phyloP scores from a whole-genome alignment of 53 echinoderm and acorn worm species.

The Holothuria leucospilota region DNA sequence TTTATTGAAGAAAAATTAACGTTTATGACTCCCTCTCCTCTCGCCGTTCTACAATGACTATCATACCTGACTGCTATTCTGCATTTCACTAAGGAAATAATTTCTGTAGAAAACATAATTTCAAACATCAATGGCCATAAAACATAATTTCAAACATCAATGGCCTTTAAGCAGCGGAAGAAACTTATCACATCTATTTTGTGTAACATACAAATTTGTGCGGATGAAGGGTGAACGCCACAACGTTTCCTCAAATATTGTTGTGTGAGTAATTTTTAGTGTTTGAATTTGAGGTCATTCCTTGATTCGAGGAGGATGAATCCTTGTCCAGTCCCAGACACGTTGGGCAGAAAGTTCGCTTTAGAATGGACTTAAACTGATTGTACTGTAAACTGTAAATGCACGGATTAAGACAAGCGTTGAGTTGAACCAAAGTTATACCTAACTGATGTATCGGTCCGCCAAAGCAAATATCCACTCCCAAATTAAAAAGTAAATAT shows the following conservation, averaged over 20 bases:
- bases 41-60: too few relatives aligned
- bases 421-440: conserved; percentile 35
- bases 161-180: too few relatives aligned
- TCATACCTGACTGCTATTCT: too few relatives aligned
- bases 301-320: conserved; percentile 30
- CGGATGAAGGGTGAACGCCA: too few relatives aligned
- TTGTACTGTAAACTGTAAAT: conserved; percentile 48
- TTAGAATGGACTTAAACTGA: conserved; percentile 42
- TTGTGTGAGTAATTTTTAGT: conserved; percentile 41
- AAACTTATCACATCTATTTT: too few relatives aligned
- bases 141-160: too few relatives aligned
- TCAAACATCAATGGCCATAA: too few relatives aligned
- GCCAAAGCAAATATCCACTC: conserved; percentile 4
- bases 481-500: conserved; percentile 39
- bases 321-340: conserved; percentile 38
- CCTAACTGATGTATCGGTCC: conserved; percentile 38
- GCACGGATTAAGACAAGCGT: conserved; percentile 34
- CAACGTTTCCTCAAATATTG: background rate
- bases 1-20: background rate
- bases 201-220: too few relatives aligned
- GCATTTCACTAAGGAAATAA: too few relatives aligned
- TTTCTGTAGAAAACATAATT: too few relatives aligned
- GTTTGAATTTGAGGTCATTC: conserved; percentile 20
- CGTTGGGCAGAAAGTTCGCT: conserved; percentile 24
- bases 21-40: too few relatives aligned